A percentile compares a stretch with the other conserved stretches of the same genome.
Evolutionary conservation across 2,888 invertebrate genomes (phyloP).

Genomic region (Epirrhoe alternata): DNA sequence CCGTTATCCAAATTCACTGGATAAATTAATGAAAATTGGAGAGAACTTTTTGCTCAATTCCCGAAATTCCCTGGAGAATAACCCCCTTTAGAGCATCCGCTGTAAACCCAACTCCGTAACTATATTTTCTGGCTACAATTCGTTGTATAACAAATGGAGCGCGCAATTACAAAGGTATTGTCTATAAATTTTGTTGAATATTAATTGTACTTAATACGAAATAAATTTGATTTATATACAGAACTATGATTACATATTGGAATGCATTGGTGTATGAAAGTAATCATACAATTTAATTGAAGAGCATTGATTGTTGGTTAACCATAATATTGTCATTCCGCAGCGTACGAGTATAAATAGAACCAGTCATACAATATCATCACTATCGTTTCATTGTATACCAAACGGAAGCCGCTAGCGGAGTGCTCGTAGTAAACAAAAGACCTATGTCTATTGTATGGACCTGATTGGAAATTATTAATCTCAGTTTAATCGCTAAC

Average conservation of each 20-base stretch:
- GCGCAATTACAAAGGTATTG: conserved; percentile 14
- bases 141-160: conserved; percentile 46
- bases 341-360: conserved; percentile 13
- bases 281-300: not conserved
- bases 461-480: conserved; percentile 26
- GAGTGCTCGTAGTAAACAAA: conserved; percentile 25
- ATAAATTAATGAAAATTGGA: conserved; percentile 45
- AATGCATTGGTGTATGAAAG: conserved; percentile 3
- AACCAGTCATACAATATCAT: conserved; percentile 17
- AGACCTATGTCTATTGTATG: conserved; percentile 28
- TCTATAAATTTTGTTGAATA: conserved; percentile 5
- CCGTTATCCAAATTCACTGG: conserved; percentile 40
- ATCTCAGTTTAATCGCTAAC: conserved; percentile 28
- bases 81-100: conserved; percentile 34
- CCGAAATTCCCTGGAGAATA: conserved; percentile 33
- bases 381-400: conserved; percentile 24
- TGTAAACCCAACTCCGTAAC: conserved; percentile 39
- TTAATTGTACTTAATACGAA: conserved; percentile 1
- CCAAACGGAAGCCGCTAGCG: conserved; percentile 5
- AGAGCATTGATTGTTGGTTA: conserved; percentile 17
- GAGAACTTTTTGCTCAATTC: conserved; percentile 37
- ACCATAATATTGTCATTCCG: conserved; percentile 33
- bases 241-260: conserved; percentile 1
- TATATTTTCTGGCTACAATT: conserved; percentile 47
- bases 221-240: conserved; percentile 12